phyloP scores from a whole-genome alignment of 1,140 invertebrate species.

The Eriocheir sinensis region DNA sequence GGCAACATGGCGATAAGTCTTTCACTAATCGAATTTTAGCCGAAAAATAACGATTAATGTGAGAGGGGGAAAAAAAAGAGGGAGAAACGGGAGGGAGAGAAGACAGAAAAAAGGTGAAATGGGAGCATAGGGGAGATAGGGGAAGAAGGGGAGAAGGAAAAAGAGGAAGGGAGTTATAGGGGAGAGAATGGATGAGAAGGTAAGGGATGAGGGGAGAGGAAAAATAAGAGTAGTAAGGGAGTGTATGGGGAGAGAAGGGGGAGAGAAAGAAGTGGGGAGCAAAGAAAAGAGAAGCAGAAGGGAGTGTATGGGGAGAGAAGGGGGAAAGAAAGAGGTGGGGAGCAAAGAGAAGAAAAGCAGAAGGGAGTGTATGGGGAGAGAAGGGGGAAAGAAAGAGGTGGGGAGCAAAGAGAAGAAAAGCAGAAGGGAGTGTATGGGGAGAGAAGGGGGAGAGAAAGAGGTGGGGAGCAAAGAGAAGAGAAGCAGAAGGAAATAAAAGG shows the following conservation, averaged over 20 bases:
- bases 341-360: too few relatives aligned
- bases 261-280: too few relatives aligned
- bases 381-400: not conserved
- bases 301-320: too few relatives aligned
- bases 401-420: slow-evolving; percentile 54
- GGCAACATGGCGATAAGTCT: too few relatives aligned
- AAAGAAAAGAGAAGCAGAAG: too few relatives aligned
- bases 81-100: not conserved
- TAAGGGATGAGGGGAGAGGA: slow-evolving; percentile 6
- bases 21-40: too few relatives aligned
- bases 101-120: not conserved
- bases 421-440: not conserved
- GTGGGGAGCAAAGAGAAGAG: not conserved
- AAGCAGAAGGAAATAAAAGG: not conserved
- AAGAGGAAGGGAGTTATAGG: not conserved
- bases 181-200: not conserved
- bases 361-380: not conserved
- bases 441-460: not conserved
- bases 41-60: too few relatives aligned
- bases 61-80: not conserved
- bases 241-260: too few relatives aligned
- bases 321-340: too few relatives aligned
- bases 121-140: not conserved
- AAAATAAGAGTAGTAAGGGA: too few relatives aligned
- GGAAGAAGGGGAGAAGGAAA: not conserved